phyloP scores from a whole-genome alignment of 2,113 vertebrate species.

The Dicerorhinus sumatrensis region DNA sequence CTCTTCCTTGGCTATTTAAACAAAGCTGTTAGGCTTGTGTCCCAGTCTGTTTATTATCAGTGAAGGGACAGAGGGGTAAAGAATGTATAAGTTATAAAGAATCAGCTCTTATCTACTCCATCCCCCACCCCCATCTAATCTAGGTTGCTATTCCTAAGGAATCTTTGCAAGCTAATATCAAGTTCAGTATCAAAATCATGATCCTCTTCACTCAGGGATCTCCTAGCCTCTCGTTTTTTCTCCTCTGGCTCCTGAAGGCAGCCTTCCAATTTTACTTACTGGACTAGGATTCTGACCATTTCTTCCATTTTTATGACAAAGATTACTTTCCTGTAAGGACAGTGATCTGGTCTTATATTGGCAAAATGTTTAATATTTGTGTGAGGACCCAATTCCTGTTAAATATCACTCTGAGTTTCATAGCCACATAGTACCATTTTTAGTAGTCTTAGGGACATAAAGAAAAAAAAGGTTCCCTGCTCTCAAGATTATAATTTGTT shows the following conservation, averaged over 20 bases:
- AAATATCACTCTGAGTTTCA: background rate
- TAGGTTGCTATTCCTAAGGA: background rate
- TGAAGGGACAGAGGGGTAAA: background rate
- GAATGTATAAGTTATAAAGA: background rate
- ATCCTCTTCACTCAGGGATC: background rate
- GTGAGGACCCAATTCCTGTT: background rate
- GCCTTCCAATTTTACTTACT: background rate
- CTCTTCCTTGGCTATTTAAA: background rate
- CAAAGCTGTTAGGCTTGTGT: background rate
- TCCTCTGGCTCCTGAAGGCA: background rate
- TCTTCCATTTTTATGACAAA: slow-evolving; percentile 38
- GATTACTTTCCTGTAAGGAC: background rate
- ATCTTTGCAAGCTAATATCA: slow-evolving; percentile 33
- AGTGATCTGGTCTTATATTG: background rate
- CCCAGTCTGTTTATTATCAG: background rate
- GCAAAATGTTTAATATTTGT: slow-evolving; percentile 16
- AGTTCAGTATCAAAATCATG: slow-evolving; percentile 5
- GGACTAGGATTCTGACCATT: background rate
- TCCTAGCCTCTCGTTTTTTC: background rate
- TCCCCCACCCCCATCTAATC: background rate
- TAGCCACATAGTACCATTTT: background rate
- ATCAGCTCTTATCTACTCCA: background rate
- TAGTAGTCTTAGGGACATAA: background rate
- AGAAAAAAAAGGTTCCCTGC: background rate
- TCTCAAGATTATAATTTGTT: background rate